Percentiles rank a stretch among this genome's conserved stretches.
Evolutionary conservation across 2,113 vertebrate species (phyloP).

Genomic region (Siphamia tubifer): DNA sequence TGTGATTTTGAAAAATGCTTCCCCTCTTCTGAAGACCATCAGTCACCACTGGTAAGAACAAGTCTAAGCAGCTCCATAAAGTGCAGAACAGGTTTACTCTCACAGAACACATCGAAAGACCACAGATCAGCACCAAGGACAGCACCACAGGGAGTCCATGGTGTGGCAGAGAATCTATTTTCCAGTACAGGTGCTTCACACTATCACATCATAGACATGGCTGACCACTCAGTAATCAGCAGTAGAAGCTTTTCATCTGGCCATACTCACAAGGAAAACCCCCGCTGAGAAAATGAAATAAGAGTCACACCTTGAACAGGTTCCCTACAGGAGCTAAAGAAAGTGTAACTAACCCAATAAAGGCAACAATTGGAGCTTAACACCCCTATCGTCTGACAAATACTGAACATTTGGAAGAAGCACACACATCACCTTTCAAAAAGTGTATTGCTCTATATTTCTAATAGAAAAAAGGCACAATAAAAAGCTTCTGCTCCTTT

Average conservation of each 20-base stretch:
- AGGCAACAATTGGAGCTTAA: neutral
- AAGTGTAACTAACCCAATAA: neutral
- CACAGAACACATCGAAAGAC: neutral
- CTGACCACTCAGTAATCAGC: slow-evolving; percentile 11
- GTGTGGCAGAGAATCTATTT: slow-evolving; percentile 2
- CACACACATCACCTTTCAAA: neutral
- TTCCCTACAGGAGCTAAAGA: neutral
- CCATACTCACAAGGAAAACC: neutral
- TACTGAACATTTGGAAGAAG: rapidly evolving
- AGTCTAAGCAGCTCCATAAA: neutral
- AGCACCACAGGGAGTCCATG: neutral
- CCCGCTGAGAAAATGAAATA: neutral
- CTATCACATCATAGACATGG: neutral
- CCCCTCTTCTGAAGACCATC: too few relatives aligned
- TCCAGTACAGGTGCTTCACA: neutral
- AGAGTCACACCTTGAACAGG: neutral
- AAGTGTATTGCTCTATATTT: too few relatives aligned
- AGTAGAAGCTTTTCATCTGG: neutral
- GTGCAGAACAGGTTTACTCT: neutral
- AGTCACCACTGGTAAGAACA: neutral
- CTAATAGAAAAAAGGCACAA: too few relatives aligned
- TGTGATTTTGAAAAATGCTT: neutral
- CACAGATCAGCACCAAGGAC: slow-evolving; percentile 15
- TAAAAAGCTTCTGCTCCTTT: too few relatives aligned
- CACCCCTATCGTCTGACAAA: neutral